Base-by-base conservation (phyloP, 2,797 vertebrate species). In the Anguilla anguilla region DNA sequence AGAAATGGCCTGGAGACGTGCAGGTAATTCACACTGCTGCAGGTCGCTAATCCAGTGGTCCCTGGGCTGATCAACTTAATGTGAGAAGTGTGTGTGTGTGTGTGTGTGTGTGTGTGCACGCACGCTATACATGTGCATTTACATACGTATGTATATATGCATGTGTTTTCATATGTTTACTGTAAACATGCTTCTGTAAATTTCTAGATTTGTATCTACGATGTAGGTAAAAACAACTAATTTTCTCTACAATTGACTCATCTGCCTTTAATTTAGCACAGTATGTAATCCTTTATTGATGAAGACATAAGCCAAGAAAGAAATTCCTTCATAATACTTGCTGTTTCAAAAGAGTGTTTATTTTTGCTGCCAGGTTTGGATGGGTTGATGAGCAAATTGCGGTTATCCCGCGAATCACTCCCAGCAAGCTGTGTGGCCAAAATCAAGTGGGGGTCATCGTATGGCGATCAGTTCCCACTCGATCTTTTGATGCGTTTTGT, bases 341-440 rank as follows among this genome's bases (percentile, higher is more conserved):
- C 17, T 3, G 17, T n/a, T 6, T 17, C 15, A 79, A 46, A 19
- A 43, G 1, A 43, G 64, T 22, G 1, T 77, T 0, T 59, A 25
- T 31, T 87, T 22, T 82, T 0, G 85, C 35, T 53, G 35, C 17
- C 35, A 97, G 96, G 92, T 97, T 90, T 74, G 96, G 96, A 11
- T 97, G 96, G 96, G 89, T 94, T 3, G 96, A 96, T 91, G 96
- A 97, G 88, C 93, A 96, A 90, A 91, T 96, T 2, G 94, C 87
- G 2, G 93, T 94, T 46, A 0, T 96, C 89, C 95, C 95, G 0
- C 93, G 96, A 25, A 87, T 86, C 2, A 85, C 81, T 1, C 0
- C 86, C 0, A 88, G 90, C 53, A 0, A 0, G 0, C 94, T 82
- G 0, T 96, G 95, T 91, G 96, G 95, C 10, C 0, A 7, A 0